phyloP scores from a whole-genome alignment of 2,888 invertebrate species.

The Apeira syringaria region DNA sequence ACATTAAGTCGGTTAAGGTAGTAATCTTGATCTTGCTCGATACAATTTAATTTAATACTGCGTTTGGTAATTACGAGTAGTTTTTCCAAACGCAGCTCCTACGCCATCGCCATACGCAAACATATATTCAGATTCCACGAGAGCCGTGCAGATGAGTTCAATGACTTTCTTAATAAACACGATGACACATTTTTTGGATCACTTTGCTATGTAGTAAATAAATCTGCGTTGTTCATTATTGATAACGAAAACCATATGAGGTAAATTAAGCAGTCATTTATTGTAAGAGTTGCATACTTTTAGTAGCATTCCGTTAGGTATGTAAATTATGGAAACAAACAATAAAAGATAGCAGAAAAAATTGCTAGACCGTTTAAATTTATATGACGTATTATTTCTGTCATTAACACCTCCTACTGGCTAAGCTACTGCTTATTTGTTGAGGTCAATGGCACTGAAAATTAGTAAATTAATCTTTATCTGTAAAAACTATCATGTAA shows the following conservation, averaged over 20 bases:
- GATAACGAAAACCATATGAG: conserved; percentile 32
- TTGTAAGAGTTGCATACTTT: conserved; percentile 7
- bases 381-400: too few species aligned
- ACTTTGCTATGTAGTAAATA: conserved; percentile 17
- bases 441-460: conserved; percentile 45
- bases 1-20: conserved; percentile 18
- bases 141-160: conserved; percentile 53
- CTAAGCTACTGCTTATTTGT: too few species aligned
- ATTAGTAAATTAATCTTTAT: conserved; percentile 26
- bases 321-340: background rate
- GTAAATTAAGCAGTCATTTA: conserved; percentile 9
- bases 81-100: conserved; percentile 42
- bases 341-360: background rate
- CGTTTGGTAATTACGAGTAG: conserved; percentile 30
- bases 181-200: conserved; percentile 25
- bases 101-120: conserved; percentile 43
- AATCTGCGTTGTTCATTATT: conserved; percentile 28
- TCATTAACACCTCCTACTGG: conserved; percentile 7
- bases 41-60: conserved; percentile 31
- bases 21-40: conserved; percentile 36
- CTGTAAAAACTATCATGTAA: conserved; percentile 14
- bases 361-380: too few species aligned
- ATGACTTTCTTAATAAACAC: conserved; percentile 39
- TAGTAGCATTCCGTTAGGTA: conserved; percentile 1
- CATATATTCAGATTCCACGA: conserved; percentile 40